Base-by-base conservation (phyloP, 2,113 vertebrate species). In the Callocephalon fimbriatum region DNA sequence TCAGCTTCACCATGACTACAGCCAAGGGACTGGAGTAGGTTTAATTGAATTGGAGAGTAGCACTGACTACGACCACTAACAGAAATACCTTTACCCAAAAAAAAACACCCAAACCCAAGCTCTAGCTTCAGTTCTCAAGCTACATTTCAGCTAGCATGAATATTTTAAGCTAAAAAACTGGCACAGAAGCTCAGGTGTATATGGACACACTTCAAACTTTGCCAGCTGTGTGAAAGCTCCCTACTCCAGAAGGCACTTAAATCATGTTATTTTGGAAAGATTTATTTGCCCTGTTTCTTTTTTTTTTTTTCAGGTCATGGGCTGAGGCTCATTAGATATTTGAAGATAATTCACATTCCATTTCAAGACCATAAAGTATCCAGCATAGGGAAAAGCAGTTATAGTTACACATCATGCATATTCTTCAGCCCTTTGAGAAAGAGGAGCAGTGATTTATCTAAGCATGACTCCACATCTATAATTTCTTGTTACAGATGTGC, bases 1-100 rank as follows among this genome's bases (percentile, higher is more conserved):
- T 27, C 8, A 0, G 56, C 13, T n/a, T n/a, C 23, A 1, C 12
- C 4, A 0, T 35, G 26, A 17, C 35, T 4, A 4, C 21, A 9
- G 5, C 70, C 50, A 6, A 3, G 40, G 48, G 29, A 29, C 0
- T 21, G 32, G 26, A 59, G 42, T 0, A 47, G 11, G 10, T 20
- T 31, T 10, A 2, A 8, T 5, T 15, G 7, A 53, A 20, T 10
- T 2, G 14, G 31, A 37, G n/a, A 51, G 18, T 0, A 32, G 23
- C 7, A 2, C 42, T 7, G 22, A 1, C 53, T 37, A 51, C 1
- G 40, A 29, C 25, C 35, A 3, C 26, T 18, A 5, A 6, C 2
- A 3, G 12, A 44, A 72, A 63, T 1, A 14, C 6, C 16, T 21
- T 56, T 21, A 23, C 26, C 35, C 10, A 4, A 32, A 70, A 32